Evolutionary conservation across 2,888 invertebrate species (phyloP).

Genomic region (Lapara coniferarum): DNA sequence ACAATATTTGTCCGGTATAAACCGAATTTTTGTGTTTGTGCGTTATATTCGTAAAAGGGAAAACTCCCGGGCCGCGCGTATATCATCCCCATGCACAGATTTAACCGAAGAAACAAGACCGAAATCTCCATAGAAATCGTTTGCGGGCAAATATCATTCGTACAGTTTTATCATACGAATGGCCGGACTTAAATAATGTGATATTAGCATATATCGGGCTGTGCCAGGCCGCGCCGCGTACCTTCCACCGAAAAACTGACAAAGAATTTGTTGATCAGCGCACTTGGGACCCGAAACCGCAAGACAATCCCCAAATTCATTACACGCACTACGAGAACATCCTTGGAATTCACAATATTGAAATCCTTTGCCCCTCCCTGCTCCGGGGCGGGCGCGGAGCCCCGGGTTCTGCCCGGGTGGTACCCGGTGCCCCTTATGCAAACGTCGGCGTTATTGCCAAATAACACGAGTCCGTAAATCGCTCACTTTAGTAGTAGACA

Average conservation of each 20-base stretch:
- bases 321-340: conserved; percentile 74
- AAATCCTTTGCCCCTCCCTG: conserved; percentile 58
- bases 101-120: conserved; percentile 76
- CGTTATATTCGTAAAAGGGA: conserved; percentile 63
- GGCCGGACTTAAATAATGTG: conserved; percentile 78
- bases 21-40: conserved; percentile 51
- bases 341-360: conserved; percentile 83
- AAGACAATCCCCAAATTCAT: conserved; percentile 82
- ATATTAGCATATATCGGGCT: conserved; percentile 73
- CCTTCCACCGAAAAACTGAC: conserved; percentile 54
- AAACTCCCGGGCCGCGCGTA: conserved; percentile 59
- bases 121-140: conserved; percentile 82
- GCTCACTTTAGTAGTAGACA: conserved; percentile 47
- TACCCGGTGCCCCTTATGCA: conserved; percentile 37
- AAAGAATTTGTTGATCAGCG: conserved; percentile 36
- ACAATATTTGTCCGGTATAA: conserved; percentile 51
- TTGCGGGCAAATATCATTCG: conserved; percentile 76
- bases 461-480: conserved; percentile 70
- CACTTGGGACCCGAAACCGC: conserved; percentile 70
- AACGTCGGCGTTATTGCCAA: conserved; percentile 59
- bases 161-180: conserved; percentile 81
- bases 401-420: conserved; percentile 16
- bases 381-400: conserved; percentile 29
- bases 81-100: conserved; percentile 77
- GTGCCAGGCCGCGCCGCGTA: conserved; percentile 59